These are phyloP conservation scores for Bursaphelenchus okinawaensis DNA, from an alignment of 2,888 invertebrate genomes.

Conservation along the genomic window DNA sequence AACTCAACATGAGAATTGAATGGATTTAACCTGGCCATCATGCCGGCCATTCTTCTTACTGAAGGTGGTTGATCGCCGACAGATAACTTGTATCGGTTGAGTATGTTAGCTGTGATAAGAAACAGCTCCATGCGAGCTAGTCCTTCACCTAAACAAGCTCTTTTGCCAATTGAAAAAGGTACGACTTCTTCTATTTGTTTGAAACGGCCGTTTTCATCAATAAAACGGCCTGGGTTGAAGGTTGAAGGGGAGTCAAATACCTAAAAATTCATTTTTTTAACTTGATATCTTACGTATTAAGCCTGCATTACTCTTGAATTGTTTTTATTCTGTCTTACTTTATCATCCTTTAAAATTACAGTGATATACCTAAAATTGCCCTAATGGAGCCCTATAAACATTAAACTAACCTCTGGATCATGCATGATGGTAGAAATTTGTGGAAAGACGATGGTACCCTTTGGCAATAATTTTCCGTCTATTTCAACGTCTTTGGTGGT, in stretches of 20 bases:
- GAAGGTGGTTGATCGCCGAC: background rate
- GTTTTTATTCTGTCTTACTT: background rate
- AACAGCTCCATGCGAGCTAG: slow-evolving; percentile 8
- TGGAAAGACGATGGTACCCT: background rate
- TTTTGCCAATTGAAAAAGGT: slow-evolving; percentile 31
- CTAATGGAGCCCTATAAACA: background rate
- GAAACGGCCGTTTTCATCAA: slow-evolving; percentile 30
- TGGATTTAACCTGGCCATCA: background rate
- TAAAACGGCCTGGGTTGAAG: slow-evolving; percentile 37
- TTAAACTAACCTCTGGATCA: background rate
- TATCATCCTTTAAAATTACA: too few species aligned
- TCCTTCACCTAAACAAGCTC: slow-evolving; percentile 16
- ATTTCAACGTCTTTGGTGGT: background rate
- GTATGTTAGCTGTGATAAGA: background rate
- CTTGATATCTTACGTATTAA: too few species aligned
- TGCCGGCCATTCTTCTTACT: background rate
- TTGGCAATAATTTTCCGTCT: background rate
- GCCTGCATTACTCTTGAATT: too few species aligned
- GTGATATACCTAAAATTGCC: too few species aligned
- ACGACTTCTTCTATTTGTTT: slow-evolving; percentile 26
- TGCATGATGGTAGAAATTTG: background rate
- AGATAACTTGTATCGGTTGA: background rate
- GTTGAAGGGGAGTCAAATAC: slow-evolving; percentile 34
- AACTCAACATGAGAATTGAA: background rate
- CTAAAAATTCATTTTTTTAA: too few species aligned